Evolutionary conservation across 2,888 invertebrate genomes (phyloP).

Genomic region (Volucella inanis): DNA sequence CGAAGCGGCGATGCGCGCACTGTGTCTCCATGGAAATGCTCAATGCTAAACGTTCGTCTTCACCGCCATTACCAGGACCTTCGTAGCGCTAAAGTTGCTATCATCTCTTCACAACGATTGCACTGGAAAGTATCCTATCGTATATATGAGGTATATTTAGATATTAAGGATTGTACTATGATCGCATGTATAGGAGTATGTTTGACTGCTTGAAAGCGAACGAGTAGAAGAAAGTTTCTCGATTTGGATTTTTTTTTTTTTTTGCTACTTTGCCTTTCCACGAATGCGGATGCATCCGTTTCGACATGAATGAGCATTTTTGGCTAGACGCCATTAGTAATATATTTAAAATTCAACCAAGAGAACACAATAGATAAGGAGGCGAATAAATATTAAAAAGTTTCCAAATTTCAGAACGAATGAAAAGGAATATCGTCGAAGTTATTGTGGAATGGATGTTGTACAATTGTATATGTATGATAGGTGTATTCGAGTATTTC

Average conservation of each 20-base stretch:
- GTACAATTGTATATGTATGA: background rate
- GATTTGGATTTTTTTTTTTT: slow-evolving; percentile 43
- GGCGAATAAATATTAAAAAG: slow-evolving; percentile 74
- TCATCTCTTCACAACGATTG: slow-evolving; percentile 12
- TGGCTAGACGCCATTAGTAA: slow-evolving; percentile 77
- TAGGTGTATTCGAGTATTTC: background rate
- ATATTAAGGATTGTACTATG: no score
- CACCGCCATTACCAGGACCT: background rate
- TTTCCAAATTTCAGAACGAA: slow-evolving; percentile 64
- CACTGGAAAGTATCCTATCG: slow-evolving; percentile 6
- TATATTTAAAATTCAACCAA: slow-evolving; percentile 77
- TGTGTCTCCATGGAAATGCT: slow-evolving; percentile 41
- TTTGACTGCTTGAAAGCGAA: slow-evolving; percentile 46
- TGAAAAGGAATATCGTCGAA: slow-evolving; percentile 39
- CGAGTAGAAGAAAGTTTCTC: slow-evolving; percentile 60
- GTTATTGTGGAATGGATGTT: slow-evolving; percentile 4
- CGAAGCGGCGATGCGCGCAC: slow-evolving; percentile 28
- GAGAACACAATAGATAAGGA: slow-evolving; percentile 77
- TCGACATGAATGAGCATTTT: slow-evolving; percentile 71
- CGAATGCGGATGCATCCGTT: slow-evolving; percentile 59
- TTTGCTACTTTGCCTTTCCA: slow-evolving; percentile 21
- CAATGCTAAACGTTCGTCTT: slow-evolving; percentile 57
- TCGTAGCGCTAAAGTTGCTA: background rate
- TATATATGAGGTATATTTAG: background rate
- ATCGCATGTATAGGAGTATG: background rate